Evolutionary conservation across 2,797 vertebrate species (phyloP), one percentile per base, ranked within the genome.

Genomic region (Hoplostethus mediterraneus): DNA sequence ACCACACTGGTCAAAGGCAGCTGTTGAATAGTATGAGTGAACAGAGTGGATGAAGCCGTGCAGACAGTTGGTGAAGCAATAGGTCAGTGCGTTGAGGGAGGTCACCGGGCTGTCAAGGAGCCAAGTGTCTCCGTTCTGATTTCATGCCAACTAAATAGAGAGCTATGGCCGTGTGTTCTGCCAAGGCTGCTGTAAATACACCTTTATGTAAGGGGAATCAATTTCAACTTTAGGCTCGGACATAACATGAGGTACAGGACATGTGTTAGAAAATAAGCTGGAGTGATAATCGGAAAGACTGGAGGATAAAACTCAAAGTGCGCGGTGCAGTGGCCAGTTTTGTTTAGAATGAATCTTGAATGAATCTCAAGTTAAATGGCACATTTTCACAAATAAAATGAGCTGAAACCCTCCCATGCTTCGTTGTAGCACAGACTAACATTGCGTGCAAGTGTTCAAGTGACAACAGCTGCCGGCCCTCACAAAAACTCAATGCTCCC

Each of bases 141-240:
- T 86, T 83, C 44, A 92, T 80, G 89, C 84, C 87, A 85, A 86
- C 89, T 85, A 90, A 91, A 90, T 85, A 82, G 89, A 89, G 86
- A 88, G 80, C 70, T 25, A 70, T 78, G 80, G 82, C 84, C 83
- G 71, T 70, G 67, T 84, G 90, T 88, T 45, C 88, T 90, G 89
- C 90, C 91, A 91, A 84, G 63, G 75, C 77, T 54, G 88, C 91
- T 90, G 86, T 83, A 91, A 92, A 93, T 93, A 91, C 78, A 88
- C 17, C 73, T 88, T 90, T 83, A 91, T 89, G 85, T 77, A 91
- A 92, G 81, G 62, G 84, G 89, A 90, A 81, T 93, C 85, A 38
- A 76, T 86, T 89, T 84, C 84, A 82, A 67, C 71, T 86, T 85
- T 57, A 71, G 69, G 53, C 62, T 88, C 72, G 73, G 75, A 60